These are phyloP conservation scores for Apamea monoglypha DNA, from an alignment of 2,888 invertebrate genomes.

Conservation along the genomic window DNA sequence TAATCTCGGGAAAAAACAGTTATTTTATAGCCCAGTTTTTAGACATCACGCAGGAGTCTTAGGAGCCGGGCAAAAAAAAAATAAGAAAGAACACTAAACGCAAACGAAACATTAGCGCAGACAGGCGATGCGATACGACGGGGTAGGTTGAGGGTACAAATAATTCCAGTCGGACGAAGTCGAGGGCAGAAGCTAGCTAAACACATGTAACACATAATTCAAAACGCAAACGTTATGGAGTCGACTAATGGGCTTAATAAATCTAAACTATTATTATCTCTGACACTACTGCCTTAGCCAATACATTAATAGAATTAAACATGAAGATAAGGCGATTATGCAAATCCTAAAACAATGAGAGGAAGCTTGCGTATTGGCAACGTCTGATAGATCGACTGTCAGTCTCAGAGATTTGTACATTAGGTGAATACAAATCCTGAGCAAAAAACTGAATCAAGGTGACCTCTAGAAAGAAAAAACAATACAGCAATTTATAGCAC, in stretches of 20 bases:
- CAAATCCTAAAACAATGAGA: slow-evolving; percentile 57
- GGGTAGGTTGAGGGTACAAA: no score
- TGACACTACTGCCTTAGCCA: background rate
- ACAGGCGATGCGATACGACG: no score
- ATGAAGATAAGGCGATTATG: slow-evolving; percentile 33
- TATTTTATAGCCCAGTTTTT: no score
- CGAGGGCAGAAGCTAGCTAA: no score
- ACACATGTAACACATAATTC: background rate
- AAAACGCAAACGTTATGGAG: background rate
- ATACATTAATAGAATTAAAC: slow-evolving; percentile 28
- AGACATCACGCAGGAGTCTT: no score
- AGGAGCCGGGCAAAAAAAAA: no score
- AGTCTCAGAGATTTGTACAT: slow-evolving; percentile 33
- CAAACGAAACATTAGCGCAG: no score
- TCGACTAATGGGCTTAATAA: background rate
- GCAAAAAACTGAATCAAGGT: slow-evolving; percentile 58
- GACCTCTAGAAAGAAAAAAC: slow-evolving; percentile 29
- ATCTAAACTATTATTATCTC: background rate
- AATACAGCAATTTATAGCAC: slow-evolving; percentile 15
- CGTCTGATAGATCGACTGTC: slow-evolving; percentile 55
- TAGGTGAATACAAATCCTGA: slow-evolving; percentile 35
- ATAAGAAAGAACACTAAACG: no score
- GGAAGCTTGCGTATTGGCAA: slow-evolving; percentile 32
- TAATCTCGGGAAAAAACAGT: no score
- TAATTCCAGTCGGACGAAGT: no score